phyloP scores from a whole-genome alignment of 2,888 invertebrate genomes.

The Stenodera caucasica region DNA sequence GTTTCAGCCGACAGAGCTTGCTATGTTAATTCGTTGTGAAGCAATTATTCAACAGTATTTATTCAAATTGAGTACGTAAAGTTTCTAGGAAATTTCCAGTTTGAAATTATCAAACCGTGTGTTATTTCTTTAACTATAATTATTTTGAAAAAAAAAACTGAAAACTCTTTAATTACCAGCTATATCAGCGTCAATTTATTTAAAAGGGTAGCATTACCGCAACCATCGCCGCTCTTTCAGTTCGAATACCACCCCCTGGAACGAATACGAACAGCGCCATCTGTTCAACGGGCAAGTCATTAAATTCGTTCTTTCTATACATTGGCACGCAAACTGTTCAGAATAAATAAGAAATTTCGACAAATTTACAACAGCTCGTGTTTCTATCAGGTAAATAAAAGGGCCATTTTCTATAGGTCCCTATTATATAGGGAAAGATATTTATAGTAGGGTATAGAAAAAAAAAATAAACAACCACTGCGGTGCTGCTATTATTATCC shows the following conservation, averaged over 20 bases:
- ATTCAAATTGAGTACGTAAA: too few species aligned
- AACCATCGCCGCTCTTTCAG: not conserved
- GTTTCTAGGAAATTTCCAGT: too few species aligned
- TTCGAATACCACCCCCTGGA: not conserved
- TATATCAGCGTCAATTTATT: not conserved
- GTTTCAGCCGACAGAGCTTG: too few species aligned
- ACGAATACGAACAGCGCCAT: too few species aligned
- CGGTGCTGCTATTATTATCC: not conserved
- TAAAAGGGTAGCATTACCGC: not conserved
- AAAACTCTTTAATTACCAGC: not conserved
- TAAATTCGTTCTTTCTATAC: conserved; percentile 8
- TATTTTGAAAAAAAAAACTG: not conserved
- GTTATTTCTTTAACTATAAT: too few species aligned
- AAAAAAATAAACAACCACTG: not conserved
- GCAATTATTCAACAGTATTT: too few species aligned
- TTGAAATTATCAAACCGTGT: too few species aligned
- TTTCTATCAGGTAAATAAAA: conserved; percentile 39
- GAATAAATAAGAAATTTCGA: conserved; percentile 43
- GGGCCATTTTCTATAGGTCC: not conserved
- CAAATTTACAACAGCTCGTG: conserved; percentile 44
- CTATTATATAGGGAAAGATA: not conserved
- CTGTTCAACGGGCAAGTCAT: conserved; percentile 16
- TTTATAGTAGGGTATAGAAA: not conserved
- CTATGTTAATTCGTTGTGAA: too few species aligned
- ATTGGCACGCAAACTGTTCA: conserved; percentile 34